phyloP scores from a whole-genome alignment of 37 sponge, comb jelly and placozoan species.

The Halichondria panicea region DNA sequence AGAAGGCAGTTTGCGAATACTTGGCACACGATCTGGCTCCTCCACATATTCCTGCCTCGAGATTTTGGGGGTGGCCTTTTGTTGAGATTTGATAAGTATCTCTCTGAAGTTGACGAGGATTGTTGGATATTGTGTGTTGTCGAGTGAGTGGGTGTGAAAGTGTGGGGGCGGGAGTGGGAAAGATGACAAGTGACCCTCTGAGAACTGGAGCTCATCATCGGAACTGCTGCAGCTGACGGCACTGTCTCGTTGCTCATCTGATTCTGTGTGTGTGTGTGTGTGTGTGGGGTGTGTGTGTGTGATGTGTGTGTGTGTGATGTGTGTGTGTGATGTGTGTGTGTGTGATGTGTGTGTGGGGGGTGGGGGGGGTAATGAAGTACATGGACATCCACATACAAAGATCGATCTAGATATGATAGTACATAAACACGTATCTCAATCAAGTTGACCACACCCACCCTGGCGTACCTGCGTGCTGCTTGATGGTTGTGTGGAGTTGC shows the following conservation, averaged over 20 bases:
- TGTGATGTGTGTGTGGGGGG: too few relatives aligned
- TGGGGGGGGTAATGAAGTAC: not conserved
- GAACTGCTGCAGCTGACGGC: slow-evolving; percentile 46
- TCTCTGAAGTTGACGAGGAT: slow-evolving; percentile 46
- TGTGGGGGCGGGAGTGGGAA: slow-evolving; percentile 41
- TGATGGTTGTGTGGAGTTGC: slow-evolving; percentile 14
- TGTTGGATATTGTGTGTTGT: slow-evolving; percentile 11
- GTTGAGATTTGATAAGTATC: slow-evolving; percentile 12
- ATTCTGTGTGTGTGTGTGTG: slow-evolving; percentile 1
- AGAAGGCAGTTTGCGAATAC: not conserved
- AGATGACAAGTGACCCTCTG: slow-evolving; percentile 21
- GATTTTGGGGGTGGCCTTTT: not conserved
- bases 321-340: too few relatives aligned
- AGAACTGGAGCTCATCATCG: not conserved
- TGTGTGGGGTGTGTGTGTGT: not conserved
- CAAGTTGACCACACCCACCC: slow-evolving; percentile 1
- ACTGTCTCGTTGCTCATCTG: slow-evolving; percentile 60
- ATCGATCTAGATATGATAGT: slow-evolving; percentile 6
- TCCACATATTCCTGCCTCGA: too few relatives aligned
- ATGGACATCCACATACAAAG: slow-evolving; percentile 12
- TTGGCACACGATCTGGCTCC: not conserved
- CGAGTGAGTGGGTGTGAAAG: slow-evolving; percentile 28
- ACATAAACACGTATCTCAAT: not conserved
- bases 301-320: too few relatives aligned
- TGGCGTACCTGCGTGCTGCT: slow-evolving; percentile 36